Evolutionary conservation across 2,888 invertebrate species (phyloP), one percentile per base, ranked within the genome.

Genomic region (Euproctis similis): DNA sequence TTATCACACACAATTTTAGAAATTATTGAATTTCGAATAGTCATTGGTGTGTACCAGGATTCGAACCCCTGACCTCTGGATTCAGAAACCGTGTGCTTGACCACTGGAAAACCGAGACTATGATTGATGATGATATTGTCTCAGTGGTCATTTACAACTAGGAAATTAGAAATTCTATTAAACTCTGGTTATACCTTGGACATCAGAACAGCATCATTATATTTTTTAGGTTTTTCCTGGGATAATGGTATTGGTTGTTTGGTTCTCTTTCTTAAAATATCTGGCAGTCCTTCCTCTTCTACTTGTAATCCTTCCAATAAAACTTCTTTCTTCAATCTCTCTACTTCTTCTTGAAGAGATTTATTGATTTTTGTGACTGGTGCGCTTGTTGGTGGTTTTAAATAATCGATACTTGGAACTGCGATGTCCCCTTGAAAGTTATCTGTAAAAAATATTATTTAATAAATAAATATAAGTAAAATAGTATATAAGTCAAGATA

Each of bases 341-440:
- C 92, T n/a, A 93, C 86, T 63, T 93, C 92, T 64, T 91, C 89
- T 64, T 92, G 90, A 34, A 90, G 86, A 12, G 87, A 88, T 59
- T 89, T 88, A 72, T 89, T 91, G 39, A 87, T 86, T 59, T 86
- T 87, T 30, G 85, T 81, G 16, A 80, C 61, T 3, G 73, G 63
- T 0, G 66, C 52, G 26, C 53, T 61, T 2, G 59, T 57, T 0
- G 63, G 50, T 24, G 72, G 65, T 28, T 59, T 84, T 53, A 62
- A 64, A 24, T 72, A 81, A 44, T 85, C 82, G 32, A 73, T 42
- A 50, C 90, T 88, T 17, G 94, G 90, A 42, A 95, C 78, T 0
- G 95, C 94, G 39, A 95, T 94, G 70, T 95, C 95, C 0, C 94
- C 94, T 84, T 92, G 86, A 60, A 94, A 94, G 30, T 89, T 90